Evolutionary conservation across 2,888 invertebrate species (phyloP).

Genomic region (Sphaeridia pumilis): DNA sequence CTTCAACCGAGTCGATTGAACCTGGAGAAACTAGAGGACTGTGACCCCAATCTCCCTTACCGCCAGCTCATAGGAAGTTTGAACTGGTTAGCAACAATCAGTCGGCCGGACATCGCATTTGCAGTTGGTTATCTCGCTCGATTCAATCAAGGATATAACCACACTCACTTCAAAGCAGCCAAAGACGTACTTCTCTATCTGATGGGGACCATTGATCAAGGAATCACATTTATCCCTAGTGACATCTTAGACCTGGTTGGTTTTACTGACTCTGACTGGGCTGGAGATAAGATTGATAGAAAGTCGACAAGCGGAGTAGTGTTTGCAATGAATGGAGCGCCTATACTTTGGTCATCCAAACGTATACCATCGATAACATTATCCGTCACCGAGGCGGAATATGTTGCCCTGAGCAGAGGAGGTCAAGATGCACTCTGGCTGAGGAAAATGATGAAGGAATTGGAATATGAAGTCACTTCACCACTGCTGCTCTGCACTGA

Average conservation of each 20-base stretch:
- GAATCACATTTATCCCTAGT: background rate
- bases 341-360: conserved; percentile 22
- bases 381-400: conserved; percentile 28
- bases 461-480: background rate
- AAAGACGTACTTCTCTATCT: conserved; percentile 26
- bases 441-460: conserved; percentile 17
- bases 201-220: conserved; percentile 12
- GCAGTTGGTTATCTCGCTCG: conserved; percentile 16
- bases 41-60: conserved; percentile 15
- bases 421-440: conserved; percentile 25
- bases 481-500: conserved; percentile 11
- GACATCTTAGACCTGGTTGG: conserved; percentile 7
- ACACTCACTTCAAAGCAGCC: conserved; percentile 24
- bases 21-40: background rate
- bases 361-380: conserved; percentile 20
- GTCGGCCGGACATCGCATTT: conserved; percentile 30
- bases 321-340: conserved; percentile 9
- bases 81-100: conserved; percentile 23
- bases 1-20: background rate
- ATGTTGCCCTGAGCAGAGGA: conserved; percentile 20
- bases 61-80: conserved; percentile 28
- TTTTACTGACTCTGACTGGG: conserved; percentile 29
- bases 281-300: conserved; percentile 16
- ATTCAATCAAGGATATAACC: conserved; percentile 21
- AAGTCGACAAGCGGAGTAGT: conserved; percentile 22